A percentile compares a stretch with the other conserved stretches of the same genome.
Evolutionary conservation across 2,888 invertebrate species (phyloP).

Genomic region (Limnephilus auricula): DNA sequence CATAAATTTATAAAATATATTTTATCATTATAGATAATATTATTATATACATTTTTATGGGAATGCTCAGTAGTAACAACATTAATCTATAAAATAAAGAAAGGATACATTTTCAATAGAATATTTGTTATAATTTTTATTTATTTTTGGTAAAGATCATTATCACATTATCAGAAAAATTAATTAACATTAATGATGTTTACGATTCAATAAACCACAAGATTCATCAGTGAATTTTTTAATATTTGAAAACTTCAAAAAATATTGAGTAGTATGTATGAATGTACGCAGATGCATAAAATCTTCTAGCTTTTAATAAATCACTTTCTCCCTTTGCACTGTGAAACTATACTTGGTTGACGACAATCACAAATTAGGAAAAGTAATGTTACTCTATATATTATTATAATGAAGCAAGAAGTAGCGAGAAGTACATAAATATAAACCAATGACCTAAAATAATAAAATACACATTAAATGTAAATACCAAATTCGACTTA

Average conservation of each 20-base stretch:
- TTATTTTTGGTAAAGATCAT: neutral
- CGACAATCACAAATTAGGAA: neutral
- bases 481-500: conserved; percentile 19
- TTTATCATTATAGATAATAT: conserved; percentile 17
- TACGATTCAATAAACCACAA: neutral
- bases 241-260: neutral
- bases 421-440: conserved; percentile 26
- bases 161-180: neutral
- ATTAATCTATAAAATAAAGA: conserved; percentile 40
- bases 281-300: neutral
- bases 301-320: neutral
- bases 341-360: neutral
- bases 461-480: conserved; percentile 32
- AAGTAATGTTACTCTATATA: neutral
- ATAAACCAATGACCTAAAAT: conserved; percentile 21
- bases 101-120: conserved; percentile 16
- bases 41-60: conserved; percentile 53
- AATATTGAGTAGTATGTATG: neutral
- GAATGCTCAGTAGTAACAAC: conserved; percentile 55
- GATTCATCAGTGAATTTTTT: neutral
- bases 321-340: neutral
- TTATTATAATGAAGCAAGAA: conserved; percentile 21
- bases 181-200: neutral
- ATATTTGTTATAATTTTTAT: conserved; percentile 8
- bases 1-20: conserved; percentile 47